These are phyloP conservation scores for Adela reaumurella DNA, from an alignment of 2,888 invertebrate species.

Conservation along the genomic window DNA sequence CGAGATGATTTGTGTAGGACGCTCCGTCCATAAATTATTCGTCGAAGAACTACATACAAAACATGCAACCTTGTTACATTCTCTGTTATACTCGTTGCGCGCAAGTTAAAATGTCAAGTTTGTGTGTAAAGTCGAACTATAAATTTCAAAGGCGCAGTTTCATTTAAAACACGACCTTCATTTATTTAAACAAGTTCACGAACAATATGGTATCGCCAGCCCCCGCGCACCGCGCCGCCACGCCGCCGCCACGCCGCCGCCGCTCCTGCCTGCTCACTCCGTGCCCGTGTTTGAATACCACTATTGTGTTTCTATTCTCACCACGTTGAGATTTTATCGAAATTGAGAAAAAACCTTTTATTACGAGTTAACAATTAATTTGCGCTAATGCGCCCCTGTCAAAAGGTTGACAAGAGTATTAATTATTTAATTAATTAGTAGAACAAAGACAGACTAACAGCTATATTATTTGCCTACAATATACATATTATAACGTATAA, in stretches of 20 bases:
- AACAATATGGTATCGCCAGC: not conserved
- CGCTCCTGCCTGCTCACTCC: not conserved
- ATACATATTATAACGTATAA: too few relatives aligned
- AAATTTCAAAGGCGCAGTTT: too few relatives aligned
- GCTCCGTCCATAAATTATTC: too few relatives aligned
- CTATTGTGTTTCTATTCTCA: not conserved
- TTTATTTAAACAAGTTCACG: not conserved
- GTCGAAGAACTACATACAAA: too few relatives aligned
- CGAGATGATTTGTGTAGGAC: too few relatives aligned
- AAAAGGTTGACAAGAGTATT: not conserved
- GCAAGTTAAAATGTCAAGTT: too few relatives aligned
- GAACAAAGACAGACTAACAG: not conserved
- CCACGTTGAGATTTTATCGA: not conserved
- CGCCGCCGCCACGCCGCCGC: too few relatives aligned
- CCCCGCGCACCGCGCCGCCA: too few relatives aligned
- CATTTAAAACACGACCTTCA: not conserved
- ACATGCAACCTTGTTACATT: too few relatives aligned
- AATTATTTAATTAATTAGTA: not conserved
- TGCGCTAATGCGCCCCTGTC: not conserved
- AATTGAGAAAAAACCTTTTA: not conserved
- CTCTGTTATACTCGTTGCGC: too few relatives aligned
- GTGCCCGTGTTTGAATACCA: not conserved
- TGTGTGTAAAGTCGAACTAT: too few relatives aligned
- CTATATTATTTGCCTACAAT: too few relatives aligned
- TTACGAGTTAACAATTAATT: not conserved